These are phyloP conservation scores for Eleutherodactylus coqui DNA, from an alignment of 2,797 vertebrate genomes.

Conservation along the genomic window DNA sequence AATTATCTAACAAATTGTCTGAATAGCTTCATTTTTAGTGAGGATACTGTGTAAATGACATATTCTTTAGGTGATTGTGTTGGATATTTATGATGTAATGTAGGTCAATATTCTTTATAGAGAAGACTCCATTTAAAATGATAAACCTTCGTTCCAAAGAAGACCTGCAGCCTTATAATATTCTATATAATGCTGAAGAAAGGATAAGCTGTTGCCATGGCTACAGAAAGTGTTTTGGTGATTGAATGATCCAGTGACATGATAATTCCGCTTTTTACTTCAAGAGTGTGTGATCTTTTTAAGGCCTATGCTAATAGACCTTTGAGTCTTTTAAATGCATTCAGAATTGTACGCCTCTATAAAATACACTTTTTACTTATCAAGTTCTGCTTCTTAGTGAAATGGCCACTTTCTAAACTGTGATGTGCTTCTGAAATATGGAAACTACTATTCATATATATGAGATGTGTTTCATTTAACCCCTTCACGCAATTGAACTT, in stretches of 20 bases:
- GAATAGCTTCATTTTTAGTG: background rate
- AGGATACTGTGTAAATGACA: background rate
- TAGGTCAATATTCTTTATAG: background rate
- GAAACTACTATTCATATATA: background rate
- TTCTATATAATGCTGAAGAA: conserved; percentile 26
- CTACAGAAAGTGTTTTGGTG: conserved; percentile 33
- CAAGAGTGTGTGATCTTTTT: conserved; percentile 31
- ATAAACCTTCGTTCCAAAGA: background rate
- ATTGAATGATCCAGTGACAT: conserved; percentile 33
- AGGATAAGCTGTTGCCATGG: conserved; percentile 38
- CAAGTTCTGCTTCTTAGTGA: background rate
- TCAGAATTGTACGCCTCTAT: background rate
- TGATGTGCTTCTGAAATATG: background rate
- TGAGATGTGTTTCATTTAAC: background rate
- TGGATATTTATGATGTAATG: background rate
- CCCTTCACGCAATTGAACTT: background rate
- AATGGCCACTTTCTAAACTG: background rate
- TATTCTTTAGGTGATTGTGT: background rate
- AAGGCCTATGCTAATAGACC: conserved; percentile 42
- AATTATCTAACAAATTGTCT: no score
- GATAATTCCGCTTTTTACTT: conserved; percentile 36
- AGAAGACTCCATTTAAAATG: background rate
- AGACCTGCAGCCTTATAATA: background rate
- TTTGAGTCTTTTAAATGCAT: conserved; percentile 13
- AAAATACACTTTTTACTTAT: background rate